Evolutionary conservation across 2,797 vertebrate species (phyloP).

Genomic region (Poecilia wingei): DNA sequence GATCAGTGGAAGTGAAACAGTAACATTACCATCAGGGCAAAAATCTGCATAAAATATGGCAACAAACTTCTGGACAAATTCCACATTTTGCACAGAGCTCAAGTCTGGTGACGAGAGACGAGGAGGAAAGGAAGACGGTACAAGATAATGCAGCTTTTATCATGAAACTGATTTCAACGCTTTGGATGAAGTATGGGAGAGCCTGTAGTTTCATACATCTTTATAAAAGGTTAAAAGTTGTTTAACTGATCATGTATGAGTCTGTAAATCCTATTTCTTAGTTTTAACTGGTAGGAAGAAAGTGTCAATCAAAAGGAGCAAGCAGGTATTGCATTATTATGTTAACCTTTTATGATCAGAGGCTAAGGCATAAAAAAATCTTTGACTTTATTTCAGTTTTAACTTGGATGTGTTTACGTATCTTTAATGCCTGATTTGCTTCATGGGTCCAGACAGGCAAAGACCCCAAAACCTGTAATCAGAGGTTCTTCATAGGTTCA

Average conservation of each 20-base stretch:
- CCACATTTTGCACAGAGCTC: not conserved
- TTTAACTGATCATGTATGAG: not conserved
- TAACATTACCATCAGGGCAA: not conserved
- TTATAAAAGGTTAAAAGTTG: not conserved
- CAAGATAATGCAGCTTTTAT: not conserved
- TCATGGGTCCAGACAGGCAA: not conserved
- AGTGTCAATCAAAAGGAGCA: not conserved
- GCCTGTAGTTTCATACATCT: not conserved
- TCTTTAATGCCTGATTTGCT: not conserved
- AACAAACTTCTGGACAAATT: not conserved
- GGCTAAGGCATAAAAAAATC: not conserved
- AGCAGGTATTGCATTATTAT: no score
- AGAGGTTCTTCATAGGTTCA: not conserved
- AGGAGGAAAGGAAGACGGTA: not conserved
- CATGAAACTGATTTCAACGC: not conserved
- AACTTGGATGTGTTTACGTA: not conserved
- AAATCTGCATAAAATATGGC: not conserved
- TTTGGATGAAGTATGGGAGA: not conserved
- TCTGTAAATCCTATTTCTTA: not conserved
- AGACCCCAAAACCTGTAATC: not conserved
- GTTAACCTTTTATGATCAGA: not conserved
- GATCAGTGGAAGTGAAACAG: not conserved
- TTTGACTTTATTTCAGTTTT: not conserved
- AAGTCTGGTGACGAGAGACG: not conserved
- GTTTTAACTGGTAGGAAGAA: not conserved